These are phyloP conservation scores for Pelecanus crispus DNA, from an alignment of 2,113 vertebrate species.

Conservation along the genomic window DNA sequence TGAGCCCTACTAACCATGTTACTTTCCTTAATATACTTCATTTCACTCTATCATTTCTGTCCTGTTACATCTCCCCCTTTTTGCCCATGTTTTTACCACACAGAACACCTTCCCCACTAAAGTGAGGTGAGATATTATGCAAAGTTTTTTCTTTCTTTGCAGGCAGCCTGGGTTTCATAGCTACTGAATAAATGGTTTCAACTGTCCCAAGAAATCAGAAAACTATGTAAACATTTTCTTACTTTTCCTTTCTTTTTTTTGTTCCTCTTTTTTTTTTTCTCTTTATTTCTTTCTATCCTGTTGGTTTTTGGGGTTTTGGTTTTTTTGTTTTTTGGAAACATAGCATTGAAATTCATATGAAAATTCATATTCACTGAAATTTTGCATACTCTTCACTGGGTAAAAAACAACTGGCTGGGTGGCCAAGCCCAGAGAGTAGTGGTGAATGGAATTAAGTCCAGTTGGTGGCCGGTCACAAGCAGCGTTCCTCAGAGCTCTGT, in stretches of 20 bases:
- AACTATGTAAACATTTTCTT: neutral
- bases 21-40: neutral
- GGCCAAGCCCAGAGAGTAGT: too few species aligned
- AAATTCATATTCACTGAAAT: too few species aligned
- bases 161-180: neutral
- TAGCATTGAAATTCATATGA: neutral
- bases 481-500: too few species aligned
- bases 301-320: neutral
- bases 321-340: neutral
- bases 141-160: neutral
- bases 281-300: neutral
- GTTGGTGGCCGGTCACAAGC: too few species aligned
- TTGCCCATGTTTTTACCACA: neutral
- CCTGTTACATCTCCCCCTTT: neutral
- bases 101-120: neutral
- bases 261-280: accelerated
- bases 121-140: neutral
- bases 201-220: neutral
- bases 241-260: neutral
- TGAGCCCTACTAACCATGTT: neutral
- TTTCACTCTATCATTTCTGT: neutral
- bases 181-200: neutral
- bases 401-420: too few species aligned
- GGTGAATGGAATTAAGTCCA: too few species aligned
- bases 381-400: too few species aligned